Conservation (phyloP, 1,140 invertebrate genomes). For the Drosophila carrolli region DNA sequence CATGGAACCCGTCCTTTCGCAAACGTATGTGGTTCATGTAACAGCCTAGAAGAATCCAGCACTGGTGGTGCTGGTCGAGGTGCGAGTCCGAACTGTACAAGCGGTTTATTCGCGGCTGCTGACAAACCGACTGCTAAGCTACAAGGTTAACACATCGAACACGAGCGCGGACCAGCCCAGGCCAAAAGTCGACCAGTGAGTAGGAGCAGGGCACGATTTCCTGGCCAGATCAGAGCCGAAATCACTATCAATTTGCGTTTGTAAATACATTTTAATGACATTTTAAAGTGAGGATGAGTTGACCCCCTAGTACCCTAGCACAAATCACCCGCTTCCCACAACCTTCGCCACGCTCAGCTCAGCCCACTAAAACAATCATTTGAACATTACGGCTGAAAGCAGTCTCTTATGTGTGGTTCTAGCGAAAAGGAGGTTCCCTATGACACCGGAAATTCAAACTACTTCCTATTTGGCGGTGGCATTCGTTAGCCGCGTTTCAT, state of each 20-base stretch:
- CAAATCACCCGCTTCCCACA: not conserved
- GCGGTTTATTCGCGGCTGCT: slow-evolving; percentile 21
- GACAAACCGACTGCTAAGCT: slow-evolving; percentile 66
- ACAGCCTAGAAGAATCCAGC: not conserved
- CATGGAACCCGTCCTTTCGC: not conserved
- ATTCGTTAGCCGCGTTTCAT: slow-evolving; percentile 73
- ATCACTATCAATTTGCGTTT: slow-evolving; percentile 83
- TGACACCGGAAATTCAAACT: slow-evolving; percentile 83
- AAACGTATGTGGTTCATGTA: not conserved
- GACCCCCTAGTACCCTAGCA: slow-evolving; percentile 24
- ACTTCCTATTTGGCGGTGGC: slow-evolving; percentile 73
- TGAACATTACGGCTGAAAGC: slow-evolving; percentile 57
- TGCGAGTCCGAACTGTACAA: not conserved
- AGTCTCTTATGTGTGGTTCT: not conserved
- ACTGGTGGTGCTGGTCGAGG: not conserved
- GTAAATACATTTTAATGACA: slow-evolving; percentile 83
- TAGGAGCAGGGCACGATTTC: not conserved
- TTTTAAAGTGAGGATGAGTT: slow-evolving; percentile 73
- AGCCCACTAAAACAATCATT: slow-evolving; percentile 66
- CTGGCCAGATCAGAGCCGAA: slow-evolving; percentile 40
- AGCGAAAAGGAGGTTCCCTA: slow-evolving; percentile 24
- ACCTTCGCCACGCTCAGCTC: not conserved
- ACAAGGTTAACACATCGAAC: slow-evolving; percentile 65
- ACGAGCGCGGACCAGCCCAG: not conserved
- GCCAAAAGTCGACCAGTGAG: not conserved